Conservation (phyloP, 2,888 invertebrate genomes). For the Mesorhabditis sp. region DNA sequence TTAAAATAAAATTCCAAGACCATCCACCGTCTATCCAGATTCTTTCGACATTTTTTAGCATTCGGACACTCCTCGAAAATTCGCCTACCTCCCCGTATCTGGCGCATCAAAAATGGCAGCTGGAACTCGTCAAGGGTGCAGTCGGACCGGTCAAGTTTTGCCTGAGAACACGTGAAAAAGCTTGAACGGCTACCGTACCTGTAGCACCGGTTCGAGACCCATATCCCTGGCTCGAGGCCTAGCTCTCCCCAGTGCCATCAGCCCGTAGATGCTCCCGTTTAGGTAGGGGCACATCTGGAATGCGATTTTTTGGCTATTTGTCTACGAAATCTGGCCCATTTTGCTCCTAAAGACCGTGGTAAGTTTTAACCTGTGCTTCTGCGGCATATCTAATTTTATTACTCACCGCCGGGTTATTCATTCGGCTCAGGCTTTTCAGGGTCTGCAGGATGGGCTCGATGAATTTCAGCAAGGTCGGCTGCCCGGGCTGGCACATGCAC, state of each 20-base stretch:
- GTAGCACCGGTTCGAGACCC: neutral
- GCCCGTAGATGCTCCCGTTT: neutral
- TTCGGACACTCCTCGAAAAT: no score
- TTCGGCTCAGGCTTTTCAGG: neutral
- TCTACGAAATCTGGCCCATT: no score
- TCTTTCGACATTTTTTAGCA: no score
- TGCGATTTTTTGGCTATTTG: no score
- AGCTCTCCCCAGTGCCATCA: neutral
- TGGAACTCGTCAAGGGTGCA: conserved; percentile 6
- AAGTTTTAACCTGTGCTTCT: neutral
- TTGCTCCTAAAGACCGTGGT: neutral
- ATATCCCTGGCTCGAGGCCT: neutral
- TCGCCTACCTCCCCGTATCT: neutral
- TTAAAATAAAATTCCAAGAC: no score
- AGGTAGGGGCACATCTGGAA: conserved; percentile 4
- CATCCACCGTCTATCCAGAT: no score
- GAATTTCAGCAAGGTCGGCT: conserved; percentile 1
- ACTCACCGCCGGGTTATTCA: neutral
- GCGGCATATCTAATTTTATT: neutral
- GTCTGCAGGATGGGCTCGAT: neutral
- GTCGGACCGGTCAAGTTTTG: neutral
- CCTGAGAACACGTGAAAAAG: neutral
- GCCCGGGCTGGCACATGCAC: neutral
- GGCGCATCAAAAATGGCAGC: neutral
- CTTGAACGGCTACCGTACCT: neutral